Conservation (phyloP, 92 coral and sea anemone genomes). For the Montipora capitata region DNA sequence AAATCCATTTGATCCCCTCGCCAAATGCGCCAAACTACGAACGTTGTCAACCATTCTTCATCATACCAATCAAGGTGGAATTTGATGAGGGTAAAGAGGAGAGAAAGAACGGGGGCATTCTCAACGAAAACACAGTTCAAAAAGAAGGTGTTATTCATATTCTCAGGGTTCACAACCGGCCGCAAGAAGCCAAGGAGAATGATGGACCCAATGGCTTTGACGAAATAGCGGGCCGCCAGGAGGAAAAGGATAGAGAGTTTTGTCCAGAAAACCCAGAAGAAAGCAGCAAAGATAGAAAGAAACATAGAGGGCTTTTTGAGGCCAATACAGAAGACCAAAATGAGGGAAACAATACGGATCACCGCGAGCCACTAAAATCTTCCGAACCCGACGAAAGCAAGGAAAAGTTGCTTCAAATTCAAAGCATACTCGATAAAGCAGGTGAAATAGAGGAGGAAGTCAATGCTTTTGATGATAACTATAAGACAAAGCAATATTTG, state of each 20-base stretch:
- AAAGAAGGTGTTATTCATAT: not conserved
- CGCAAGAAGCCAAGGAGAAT: not conserved
- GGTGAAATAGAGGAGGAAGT: slow-evolving; percentile 59
- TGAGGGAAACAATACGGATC: not conserved
- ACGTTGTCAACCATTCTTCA: not conserved
- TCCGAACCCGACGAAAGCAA: slow-evolving; percentile 3
- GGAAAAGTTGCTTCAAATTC: slow-evolving; percentile 39
- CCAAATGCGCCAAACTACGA: not conserved
- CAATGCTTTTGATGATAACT: slow-evolving; percentile 51
- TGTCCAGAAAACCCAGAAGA: not conserved
- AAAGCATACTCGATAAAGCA: slow-evolving; percentile 56
- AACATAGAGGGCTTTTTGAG: not conserved
- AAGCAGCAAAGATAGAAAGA: not conserved
- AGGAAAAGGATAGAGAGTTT: not conserved
- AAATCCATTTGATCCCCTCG: not conserved
- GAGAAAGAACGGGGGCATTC: not conserved
- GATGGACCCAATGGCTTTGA: not conserved
- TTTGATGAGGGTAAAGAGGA: not conserved
- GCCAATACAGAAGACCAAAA: slow-evolving; percentile 9
- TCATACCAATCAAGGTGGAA: slow-evolving; percentile 34
- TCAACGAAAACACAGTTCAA: not conserved
- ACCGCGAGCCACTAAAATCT: not conserved
- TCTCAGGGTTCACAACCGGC: not conserved
- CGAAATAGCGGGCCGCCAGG: not conserved
- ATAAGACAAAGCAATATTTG: slow-evolving; percentile 68